Evolutionary conservation across 1,140 invertebrate genomes (phyloP).

Genomic region (Sweltsa coloradensis): DNA sequence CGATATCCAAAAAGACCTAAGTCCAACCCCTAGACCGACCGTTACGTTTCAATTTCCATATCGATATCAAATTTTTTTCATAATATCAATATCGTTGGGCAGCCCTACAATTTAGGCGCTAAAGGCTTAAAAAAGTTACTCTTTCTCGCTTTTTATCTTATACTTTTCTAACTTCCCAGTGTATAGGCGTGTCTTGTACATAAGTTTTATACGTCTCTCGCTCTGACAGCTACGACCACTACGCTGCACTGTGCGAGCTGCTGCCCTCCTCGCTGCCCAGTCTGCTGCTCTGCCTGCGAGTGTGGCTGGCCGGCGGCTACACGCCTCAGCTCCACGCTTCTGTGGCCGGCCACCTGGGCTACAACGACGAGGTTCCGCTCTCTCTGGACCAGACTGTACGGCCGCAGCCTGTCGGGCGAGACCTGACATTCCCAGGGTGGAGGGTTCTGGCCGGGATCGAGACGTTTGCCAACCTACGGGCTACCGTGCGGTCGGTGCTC

Average conservation of each 20-base stretch:
- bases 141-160: too few relatives aligned
- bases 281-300: constrained; percentile 43
- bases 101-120: too few relatives aligned
- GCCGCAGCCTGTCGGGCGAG: constrained; percentile 35
- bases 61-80: too few relatives aligned
- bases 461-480: constrained; percentile 40
- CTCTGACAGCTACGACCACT: constrained; percentile 87
- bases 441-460: constrained; percentile 41
- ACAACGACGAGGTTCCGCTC: constrained; percentile 32
- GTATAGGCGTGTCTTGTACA: too few relatives aligned
- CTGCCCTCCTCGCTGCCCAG: constrained; percentile 75
- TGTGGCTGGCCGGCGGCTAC: constrained; percentile 36
- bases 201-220: too few relatives aligned
- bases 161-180: too few relatives aligned
- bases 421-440: constrained; percentile 45
- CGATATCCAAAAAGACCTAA: too few relatives aligned
- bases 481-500: constrained; percentile 36
- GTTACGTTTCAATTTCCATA: too few relatives aligned
- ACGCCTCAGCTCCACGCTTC: constrained; percentile 32
- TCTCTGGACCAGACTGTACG: constrained; percentile 29
- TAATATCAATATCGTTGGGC: too few relatives aligned
- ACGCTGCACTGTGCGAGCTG: constrained; percentile 83
- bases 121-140: too few relatives aligned
- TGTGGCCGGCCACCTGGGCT: constrained; percentile 37
- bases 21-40: too few relatives aligned